Evolutionary conservation across 2,888 invertebrate genomes (phyloP).

Genomic region (Sarcophaga caerulescens): DNA sequence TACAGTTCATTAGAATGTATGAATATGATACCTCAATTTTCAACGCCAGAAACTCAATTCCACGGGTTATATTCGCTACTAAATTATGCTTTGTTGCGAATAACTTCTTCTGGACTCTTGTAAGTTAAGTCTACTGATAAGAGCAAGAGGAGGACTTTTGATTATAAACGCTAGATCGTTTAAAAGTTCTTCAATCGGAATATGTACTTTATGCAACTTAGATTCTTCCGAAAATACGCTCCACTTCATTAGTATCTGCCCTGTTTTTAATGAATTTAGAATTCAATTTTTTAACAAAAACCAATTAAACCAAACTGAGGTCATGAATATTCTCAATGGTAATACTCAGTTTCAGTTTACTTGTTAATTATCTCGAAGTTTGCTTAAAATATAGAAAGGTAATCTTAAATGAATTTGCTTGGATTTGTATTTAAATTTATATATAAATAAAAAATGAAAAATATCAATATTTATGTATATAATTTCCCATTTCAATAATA

Average conservation of each 20-base stretch:
- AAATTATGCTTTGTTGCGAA: not conserved
- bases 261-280: constrained; percentile 19
- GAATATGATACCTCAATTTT: no score
- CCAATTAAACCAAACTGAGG: constrained; percentile 13
- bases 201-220: constrained; percentile 17
- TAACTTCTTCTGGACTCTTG: not conserved
- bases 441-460: no score
- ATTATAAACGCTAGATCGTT: constrained; percentile 20
- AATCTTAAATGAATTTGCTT: constrained; percentile 15
- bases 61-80: not conserved
- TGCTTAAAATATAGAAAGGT: constrained; percentile 4
- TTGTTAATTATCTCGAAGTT: constrained; percentile 5
- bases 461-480: no score
- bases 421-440: not conserved
- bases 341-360: not conserved
- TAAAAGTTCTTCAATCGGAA: not conserved
- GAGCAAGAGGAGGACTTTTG: constrained; percentile 16
- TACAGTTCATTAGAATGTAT: no score
- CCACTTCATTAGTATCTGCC: constrained; percentile 18
- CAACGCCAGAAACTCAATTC: no score
- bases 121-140: not conserved
- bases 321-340: constrained; percentile 22
- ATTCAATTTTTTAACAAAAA: constrained; percentile 14
- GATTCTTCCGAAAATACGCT: constrained; percentile 6
- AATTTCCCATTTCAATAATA: no score